phyloP scores from a whole-genome alignment of 2,797 vertebrate genomes.

The Pachyuromys duprasi region DNA sequence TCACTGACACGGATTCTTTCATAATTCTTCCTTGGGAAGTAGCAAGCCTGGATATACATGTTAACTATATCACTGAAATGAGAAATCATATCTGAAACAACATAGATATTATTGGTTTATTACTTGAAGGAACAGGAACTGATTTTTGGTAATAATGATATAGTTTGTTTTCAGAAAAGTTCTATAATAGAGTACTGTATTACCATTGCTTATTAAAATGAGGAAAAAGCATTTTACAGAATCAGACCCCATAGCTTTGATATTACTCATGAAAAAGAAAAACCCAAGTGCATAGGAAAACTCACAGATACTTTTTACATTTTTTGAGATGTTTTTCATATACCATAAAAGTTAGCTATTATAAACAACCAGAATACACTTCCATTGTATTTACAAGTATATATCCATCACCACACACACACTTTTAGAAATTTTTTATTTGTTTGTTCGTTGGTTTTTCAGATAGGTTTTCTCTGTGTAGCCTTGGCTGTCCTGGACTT shows the following conservation, averaged over 20 bases:
- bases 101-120: slow-evolving; percentile 37
- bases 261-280: not conserved
- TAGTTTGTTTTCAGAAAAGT: not conserved
- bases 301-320: not conserved
- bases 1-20: not conserved
- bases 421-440: not conserved
- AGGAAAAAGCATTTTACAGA: not conserved
- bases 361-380: not conserved
- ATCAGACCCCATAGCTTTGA: not conserved
- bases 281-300: not conserved
- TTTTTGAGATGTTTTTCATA: not conserved
- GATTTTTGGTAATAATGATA: slow-evolving; percentile 33
- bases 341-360: not conserved
- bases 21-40: not conserved
- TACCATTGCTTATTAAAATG: not conserved
- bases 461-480: no score
- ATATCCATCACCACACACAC: not conserved
- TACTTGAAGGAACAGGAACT: not conserved
- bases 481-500: no score
- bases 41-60: not conserved
- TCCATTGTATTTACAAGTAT: not conserved
- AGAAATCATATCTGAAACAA: slow-evolving; percentile 5
- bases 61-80: not conserved
- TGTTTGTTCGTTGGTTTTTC: no score
- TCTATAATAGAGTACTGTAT: not conserved